A percentile compares a stretch with the other conserved stretches of the same genome.
These are phyloP conservation scores for Brachyrhaphis roseni DNA, from an alignment of 2,797 vertebrate species.

Conservation along the genomic window DNA sequence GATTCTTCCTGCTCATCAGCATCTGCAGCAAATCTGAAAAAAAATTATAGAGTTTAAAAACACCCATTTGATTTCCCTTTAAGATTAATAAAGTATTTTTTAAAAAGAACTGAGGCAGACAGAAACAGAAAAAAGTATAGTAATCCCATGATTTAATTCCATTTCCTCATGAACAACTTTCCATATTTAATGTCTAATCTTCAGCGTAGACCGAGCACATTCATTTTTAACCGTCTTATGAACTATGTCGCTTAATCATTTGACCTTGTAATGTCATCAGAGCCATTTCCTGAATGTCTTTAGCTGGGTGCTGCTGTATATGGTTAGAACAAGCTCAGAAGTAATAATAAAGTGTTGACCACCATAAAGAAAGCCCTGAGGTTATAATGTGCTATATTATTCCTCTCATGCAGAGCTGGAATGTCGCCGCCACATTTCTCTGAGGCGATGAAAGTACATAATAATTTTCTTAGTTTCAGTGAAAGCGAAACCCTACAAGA, in stretches of 20 bases:
- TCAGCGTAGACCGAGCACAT: neutral
- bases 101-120: neutral
- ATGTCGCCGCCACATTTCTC: constrained; percentile 5
- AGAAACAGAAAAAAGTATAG: neutral
- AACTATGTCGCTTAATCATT: neutral
- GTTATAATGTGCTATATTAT: constrained; percentile 35
- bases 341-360: constrained; percentile 25
- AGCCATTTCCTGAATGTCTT: neutral
- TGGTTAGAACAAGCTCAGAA: neutral
- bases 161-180: neutral
- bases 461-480: constrained; percentile 40
- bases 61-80: neutral
- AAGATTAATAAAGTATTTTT: neutral
- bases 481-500: constrained; percentile 14
- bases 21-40: neutral
- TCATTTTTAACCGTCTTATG: neutral
- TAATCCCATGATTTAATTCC: neutral
- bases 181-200: neutral
- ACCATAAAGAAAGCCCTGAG: constrained; percentile 22
- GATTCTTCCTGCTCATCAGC: neutral
- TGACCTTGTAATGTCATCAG: neutral
- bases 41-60: neutral
- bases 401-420: constrained; percentile 20
- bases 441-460: constrained; percentile 29
- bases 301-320: neutral